These are phyloP conservation scores for Luehdorfia chinensis DNA, from an alignment of 1,140 invertebrate species.

Conservation along the genomic window DNA sequence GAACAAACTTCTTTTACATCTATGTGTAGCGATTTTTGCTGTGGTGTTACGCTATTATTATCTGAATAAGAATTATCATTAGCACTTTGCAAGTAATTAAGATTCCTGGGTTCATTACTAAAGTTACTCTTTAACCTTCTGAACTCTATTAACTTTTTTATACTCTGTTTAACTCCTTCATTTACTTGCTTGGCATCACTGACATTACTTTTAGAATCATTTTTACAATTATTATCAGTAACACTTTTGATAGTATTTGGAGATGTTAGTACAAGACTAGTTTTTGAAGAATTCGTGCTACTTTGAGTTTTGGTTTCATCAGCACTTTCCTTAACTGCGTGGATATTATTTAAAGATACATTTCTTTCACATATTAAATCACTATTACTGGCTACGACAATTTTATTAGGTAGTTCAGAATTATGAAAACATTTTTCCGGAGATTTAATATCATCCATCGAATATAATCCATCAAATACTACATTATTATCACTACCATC, in stretches of 20 bases:
- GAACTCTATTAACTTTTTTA: constrained; percentile 47
- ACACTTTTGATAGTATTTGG: background rate
- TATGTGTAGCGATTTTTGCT: background rate
- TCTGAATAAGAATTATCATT: background rate
- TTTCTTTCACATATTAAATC: too few relatives aligned
- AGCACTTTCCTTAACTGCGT: too few relatives aligned
- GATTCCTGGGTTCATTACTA: constrained; percentile 15
- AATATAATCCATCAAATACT: constrained; percentile 52
- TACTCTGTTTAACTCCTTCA: constrained; percentile 42
- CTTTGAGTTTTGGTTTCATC: background rate
- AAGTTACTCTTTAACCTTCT: constrained; percentile 21
- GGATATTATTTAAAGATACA: too few relatives aligned
- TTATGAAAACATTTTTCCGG: constrained; percentile 29
- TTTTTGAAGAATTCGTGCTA: background rate
- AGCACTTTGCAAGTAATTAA: background rate
- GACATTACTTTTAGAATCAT: background rate
- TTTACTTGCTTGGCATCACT: constrained; percentile 9
- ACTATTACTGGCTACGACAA: too few relatives aligned
- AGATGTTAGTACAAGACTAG: background rate
- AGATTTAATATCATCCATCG: constrained; percentile 53
- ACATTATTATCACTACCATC: constrained; percentile 44
- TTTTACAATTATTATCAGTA: background rate
- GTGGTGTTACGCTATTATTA: background rate
- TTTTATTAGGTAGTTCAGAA: constrained; percentile 13
- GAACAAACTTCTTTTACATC: background rate